Conservation (phyloP, 2,797 vertebrate species). For the Crossoptilon crossoptilon region DNA sequence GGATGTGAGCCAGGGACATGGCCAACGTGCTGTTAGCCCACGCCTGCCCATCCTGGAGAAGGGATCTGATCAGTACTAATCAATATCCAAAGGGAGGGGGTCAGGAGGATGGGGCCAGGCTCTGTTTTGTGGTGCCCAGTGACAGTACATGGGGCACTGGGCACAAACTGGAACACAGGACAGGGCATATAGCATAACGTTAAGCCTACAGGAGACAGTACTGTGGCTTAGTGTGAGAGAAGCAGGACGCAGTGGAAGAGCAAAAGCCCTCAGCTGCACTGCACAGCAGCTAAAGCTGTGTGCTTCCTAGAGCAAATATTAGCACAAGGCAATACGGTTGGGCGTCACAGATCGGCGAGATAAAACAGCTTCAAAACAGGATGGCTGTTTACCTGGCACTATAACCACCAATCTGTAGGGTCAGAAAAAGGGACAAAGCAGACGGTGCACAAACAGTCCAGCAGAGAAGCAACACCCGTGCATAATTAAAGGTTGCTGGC, state of each 20-base stretch:
- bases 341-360: neutral
- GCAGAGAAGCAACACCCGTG: neutral
- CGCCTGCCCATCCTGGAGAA: neutral
- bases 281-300: neutral
- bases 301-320: constrained; percentile 21
- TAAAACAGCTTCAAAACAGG: neutral
- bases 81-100: neutral
- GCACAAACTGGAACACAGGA: neutral
- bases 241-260: neutral
- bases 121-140: neutral
- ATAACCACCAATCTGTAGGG: neutral
- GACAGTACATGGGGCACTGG: too few species aligned
- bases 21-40: neutral
- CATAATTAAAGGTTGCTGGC: neutral
- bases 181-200: rapidly evolving
- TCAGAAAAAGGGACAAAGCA: neutral
- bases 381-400: neutral
- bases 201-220: neutral
- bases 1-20: neutral
- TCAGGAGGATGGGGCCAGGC: neutral
- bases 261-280: neutral
- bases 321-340: neutral
- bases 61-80: neutral
- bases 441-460: rapidly evolving
- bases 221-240: neutral